Evolutionary conservation across 1,140 invertebrate genomes (phyloP), one percentile per base, ranked within the genome.

Genomic region (Acromyrmex echinatior): DNA sequence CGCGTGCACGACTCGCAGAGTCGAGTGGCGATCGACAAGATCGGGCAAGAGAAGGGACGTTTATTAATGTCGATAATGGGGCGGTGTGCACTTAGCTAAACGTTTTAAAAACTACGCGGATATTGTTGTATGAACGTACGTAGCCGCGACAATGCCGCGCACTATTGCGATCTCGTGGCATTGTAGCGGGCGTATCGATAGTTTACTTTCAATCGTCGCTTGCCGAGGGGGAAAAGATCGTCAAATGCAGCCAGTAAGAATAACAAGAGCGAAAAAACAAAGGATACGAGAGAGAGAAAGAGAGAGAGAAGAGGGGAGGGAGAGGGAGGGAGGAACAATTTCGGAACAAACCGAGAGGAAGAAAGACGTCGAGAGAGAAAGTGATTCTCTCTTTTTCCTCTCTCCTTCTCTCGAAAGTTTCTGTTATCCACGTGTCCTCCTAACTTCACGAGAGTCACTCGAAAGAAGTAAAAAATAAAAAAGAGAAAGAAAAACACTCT

Each of bases 21-120:
- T 77, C 77, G 68, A 80, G 60, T 63, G 77, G 66, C 77, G 66
- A 90, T 65, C 45, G 68, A 31, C 31, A 31, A 31, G 28, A 31
- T 31, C 2, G 56, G n/a, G 31, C 60, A 66, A 89, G 86, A 71
- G 58, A 71, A 65, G 62, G 66, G 51, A 58, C 65, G 60, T 88
- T 90, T 88, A 90, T 91, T 91, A 91, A 90, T 58, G 86, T 79
- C 89, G 91, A 93, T 91, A 93, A 93, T 92, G 90, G 90, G 85
- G 58, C 60, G 78, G 88, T 74, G 88, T 65, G 89, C 91, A 92
- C 88, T 93, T 90, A 86, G 79, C 86, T 92, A 92, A 92, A 92
- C 91, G 89, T 45, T 84, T 87, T 85, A 74, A 84, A 86, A 66
- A 87, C 80, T 51, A 31, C 39, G 66, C 65, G n/a, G 58, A 45